phyloP scores from a whole-genome alignment of 2,797 vertebrate species.

The Sarcoramphus papa region DNA sequence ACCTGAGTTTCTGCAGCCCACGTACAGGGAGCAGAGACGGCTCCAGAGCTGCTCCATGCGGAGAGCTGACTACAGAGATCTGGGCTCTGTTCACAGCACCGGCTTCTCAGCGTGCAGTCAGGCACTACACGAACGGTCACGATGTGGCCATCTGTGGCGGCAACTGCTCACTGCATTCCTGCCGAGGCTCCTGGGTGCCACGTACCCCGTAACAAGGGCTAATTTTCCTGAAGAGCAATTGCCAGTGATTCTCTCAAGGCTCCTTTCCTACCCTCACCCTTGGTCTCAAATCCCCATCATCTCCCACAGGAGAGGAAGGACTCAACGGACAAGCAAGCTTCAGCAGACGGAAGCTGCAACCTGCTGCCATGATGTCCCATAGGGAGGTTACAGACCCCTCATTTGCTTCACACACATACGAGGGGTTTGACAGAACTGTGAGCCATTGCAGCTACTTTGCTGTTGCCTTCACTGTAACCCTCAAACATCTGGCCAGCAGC shows the following conservation, averaged over 20 bases:
- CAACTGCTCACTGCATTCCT: not conserved
- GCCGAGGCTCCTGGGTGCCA: not conserved
- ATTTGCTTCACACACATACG: rapidly evolving
- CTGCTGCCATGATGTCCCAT: not conserved
- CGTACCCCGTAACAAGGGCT: not conserved
- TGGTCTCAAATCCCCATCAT: not conserved
- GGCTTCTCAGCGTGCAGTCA: rapidly evolving
- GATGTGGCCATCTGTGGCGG: rapidly evolving
- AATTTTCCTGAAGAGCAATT: not conserved
- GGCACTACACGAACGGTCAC: rapidly evolving
- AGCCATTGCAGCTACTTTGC: not conserved
- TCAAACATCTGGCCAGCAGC: not conserved
- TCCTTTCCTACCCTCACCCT: not conserved
- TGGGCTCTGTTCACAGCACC: not conserved
- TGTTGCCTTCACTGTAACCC: not conserved
- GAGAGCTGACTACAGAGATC: not conserved
- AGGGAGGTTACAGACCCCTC: not conserved
- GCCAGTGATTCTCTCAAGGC: not conserved
- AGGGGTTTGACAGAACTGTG: not conserved
- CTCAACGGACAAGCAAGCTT: not conserved
- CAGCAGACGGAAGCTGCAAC: not conserved
- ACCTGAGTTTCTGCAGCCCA: not conserved
- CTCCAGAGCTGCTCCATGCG: not conserved
- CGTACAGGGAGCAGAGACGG: rapidly evolving
- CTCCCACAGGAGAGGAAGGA: not conserved